Evolutionary conservation across 2,797 vertebrate genomes (phyloP).

Genomic region (Philypnodon macrostomus): DNA sequence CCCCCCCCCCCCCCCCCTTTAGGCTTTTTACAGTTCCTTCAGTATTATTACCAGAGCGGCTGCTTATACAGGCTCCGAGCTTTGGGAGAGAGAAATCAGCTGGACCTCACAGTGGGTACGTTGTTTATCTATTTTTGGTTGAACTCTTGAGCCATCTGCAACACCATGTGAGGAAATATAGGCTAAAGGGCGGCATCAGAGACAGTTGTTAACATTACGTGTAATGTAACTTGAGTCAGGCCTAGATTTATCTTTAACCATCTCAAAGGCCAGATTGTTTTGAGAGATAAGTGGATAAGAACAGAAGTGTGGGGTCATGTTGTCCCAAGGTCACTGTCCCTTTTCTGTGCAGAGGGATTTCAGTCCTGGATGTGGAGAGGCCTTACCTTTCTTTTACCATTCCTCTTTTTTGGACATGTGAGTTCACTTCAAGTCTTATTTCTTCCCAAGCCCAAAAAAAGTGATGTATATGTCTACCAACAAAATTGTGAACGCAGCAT

Average conservation of each 20-base stretch:
- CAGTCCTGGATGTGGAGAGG: slow-evolving; percentile 99
- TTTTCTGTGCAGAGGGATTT: slow-evolving; percentile 87
- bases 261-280: slow-evolving; percentile 1
- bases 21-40: slow-evolving; percentile 97
- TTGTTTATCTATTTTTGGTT: slow-evolving; percentile 54
- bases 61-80: slow-evolving; percentile 94
- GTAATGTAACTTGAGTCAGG: slow-evolving; percentile 15
- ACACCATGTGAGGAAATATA: slow-evolving; percentile 28
- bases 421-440: slow-evolving; percentile 61
- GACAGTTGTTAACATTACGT: slow-evolving; percentile 33
- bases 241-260: slow-evolving; percentile 1
- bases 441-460: not conserved
- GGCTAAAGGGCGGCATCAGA: slow-evolving; percentile 49
- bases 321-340: slow-evolving; percentile 20
- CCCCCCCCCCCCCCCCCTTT: too few relatives aligned
- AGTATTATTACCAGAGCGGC: slow-evolving; percentile 98
- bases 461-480: too few relatives aligned
- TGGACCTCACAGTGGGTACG: slow-evolving; percentile 98
- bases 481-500: not conserved
- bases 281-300: not conserved
- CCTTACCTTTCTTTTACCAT: slow-evolving; percentile 93
- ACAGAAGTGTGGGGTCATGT: not conserved
- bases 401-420: slow-evolving; percentile 97
- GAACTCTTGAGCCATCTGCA: slow-evolving; percentile 47
- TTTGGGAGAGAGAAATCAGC: slow-evolving; percentile 91